Evolutionary conservation across 2,888 invertebrate genomes (phyloP), one percentile per base, ranked within the genome.

Genomic region (Mesochorus sp.): DNA sequence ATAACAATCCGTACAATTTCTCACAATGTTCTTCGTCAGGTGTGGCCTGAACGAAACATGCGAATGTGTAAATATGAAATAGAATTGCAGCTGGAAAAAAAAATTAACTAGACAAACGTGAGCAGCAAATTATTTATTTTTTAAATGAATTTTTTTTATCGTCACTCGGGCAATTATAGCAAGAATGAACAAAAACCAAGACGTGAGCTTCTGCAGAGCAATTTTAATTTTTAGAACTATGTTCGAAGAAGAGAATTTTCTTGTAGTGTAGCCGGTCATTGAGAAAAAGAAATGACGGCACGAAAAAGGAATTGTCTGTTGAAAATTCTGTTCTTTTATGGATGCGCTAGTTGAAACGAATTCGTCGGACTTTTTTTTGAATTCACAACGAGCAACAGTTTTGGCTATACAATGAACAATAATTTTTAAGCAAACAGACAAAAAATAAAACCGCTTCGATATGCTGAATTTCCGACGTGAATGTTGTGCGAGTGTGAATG

Each of bases 401-500:
- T 37, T 31, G 26, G 26, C 57, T 59, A 47, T 12, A 49, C 12
- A 28, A 28, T 5, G 10, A 26, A 21, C 10, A 71, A 70, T 6
- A 28, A 57, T 17, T 28, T n/a, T 24, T 17, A 53, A 42, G 37
- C 26, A 55, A 24, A 59, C 21, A 34, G 12, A 47, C 14, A 21
- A 49, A 64, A 34, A 17, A 0, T 26, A 55, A 57, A 42, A 53
- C 14, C 26, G 42, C 34, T 68, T 17, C 34, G 53, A 75, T 68
- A 34, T 10, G 34, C 26, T 55, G 47, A 62, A 19, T 51, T 55
- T 55, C 62, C 51, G 51, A 51, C 14, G 12, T n/a, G 71, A 61
- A 12, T 61, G n/a, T 55, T 37, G 49, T 59, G 70, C 59, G 37
- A 66, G 73, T 51, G 55, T 68, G 75, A 55, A 53, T 67, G 67